A percentile compares a stretch with the other conserved stretches of the same genome.
Conservation (phyloP, 2,797 vertebrate genomes). For the Scyliorhinus canicula region DNA sequence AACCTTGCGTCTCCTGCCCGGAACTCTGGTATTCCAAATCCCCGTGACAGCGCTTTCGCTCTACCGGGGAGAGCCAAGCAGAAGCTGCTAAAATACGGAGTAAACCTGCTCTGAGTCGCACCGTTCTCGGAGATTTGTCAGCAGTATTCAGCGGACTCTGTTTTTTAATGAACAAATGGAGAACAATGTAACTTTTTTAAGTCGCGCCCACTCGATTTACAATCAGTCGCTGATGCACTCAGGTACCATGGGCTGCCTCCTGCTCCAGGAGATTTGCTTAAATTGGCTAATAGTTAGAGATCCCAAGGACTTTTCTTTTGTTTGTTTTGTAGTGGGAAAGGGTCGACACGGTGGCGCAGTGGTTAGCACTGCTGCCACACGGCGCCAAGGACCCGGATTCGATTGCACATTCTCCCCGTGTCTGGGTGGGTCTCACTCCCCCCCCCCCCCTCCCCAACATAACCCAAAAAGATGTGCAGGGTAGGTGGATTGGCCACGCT, state of each 20-base stretch:
- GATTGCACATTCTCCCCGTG: too few relatives aligned
- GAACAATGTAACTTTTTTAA: not conserved
- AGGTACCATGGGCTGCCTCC: not conserved
- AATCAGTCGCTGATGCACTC: not conserved
- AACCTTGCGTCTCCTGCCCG: slow-evolving; percentile 61
- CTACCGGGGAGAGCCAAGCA: slow-evolving; percentile 78
- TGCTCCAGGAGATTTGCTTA: not conserved
- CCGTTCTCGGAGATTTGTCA: slow-evolving; percentile 42
- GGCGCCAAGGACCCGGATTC: too few relatives aligned
- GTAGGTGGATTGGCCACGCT: too few relatives aligned
- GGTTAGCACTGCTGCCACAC: too few relatives aligned
- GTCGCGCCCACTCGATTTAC: not conserved
- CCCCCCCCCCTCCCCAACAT: too few relatives aligned
- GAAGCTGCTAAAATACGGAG: slow-evolving; percentile 83
- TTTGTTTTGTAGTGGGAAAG: not conserved
- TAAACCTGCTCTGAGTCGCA: slow-evolving; percentile 75
- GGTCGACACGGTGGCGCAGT: too few relatives aligned
- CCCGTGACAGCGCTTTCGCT: slow-evolving; percentile 77
- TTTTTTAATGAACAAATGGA: not conserved
- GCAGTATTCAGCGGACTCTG: not conserved
- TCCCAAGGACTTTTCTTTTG: not conserved
- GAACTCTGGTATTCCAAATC: slow-evolving; percentile 82
- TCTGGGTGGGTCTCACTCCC: too few relatives aligned
- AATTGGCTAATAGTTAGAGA: not conserved
- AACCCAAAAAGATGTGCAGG: too few relatives aligned